These are phyloP conservation scores for Lissocephala sabroskyi DNA, from an alignment of 2,888 invertebrate genomes.

Conservation along the genomic window DNA sequence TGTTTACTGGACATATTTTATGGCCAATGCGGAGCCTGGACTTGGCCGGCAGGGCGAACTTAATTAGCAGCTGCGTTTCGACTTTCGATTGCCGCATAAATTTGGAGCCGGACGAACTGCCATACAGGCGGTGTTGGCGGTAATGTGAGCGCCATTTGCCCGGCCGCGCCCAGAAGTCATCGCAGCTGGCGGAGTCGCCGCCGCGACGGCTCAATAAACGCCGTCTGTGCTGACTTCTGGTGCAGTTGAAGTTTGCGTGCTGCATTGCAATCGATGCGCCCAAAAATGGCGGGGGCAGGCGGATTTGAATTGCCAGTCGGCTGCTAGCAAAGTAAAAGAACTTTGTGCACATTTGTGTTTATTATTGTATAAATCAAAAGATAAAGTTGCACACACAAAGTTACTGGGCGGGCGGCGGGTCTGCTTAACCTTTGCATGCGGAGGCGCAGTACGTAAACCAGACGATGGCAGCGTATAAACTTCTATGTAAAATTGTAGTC, in stretches of 20 bases:
- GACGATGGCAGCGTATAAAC: background rate
- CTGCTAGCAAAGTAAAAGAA: slow-evolving; percentile 14
- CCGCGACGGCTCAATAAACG: slow-evolving; percentile 26
- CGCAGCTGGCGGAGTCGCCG: background rate
- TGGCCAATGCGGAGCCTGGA: background rate
- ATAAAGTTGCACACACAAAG: slow-evolving; percentile 44
- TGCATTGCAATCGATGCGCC: slow-evolving; percentile 41
- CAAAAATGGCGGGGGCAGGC: no score
- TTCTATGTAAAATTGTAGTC: slow-evolving; percentile 21
- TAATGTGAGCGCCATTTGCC: slow-evolving; percentile 49
- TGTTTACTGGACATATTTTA: background rate
- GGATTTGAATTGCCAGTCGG: background rate
- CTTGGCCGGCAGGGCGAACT: slow-evolving; percentile 37
- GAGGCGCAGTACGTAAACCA: slow-evolving; percentile 34
- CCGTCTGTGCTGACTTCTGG: slow-evolving; percentile 36
- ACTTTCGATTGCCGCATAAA: background rate
- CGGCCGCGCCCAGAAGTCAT: slow-evolving; percentile 19
- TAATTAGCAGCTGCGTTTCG: slow-evolving; percentile 44
- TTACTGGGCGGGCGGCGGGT: background rate
- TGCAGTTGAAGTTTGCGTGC: slow-evolving; percentile 41
- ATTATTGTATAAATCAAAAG: slow-evolving; percentile 59
- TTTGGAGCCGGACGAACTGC: no score
- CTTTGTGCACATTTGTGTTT: slow-evolving; percentile 46
- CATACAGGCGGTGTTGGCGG: slow-evolving; percentile 42
- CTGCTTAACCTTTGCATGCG: slow-evolving; percentile 32